Base-by-base conservation (phyloP, 2,113 vertebrate species). In the Pseudonaja textilis region DNA sequence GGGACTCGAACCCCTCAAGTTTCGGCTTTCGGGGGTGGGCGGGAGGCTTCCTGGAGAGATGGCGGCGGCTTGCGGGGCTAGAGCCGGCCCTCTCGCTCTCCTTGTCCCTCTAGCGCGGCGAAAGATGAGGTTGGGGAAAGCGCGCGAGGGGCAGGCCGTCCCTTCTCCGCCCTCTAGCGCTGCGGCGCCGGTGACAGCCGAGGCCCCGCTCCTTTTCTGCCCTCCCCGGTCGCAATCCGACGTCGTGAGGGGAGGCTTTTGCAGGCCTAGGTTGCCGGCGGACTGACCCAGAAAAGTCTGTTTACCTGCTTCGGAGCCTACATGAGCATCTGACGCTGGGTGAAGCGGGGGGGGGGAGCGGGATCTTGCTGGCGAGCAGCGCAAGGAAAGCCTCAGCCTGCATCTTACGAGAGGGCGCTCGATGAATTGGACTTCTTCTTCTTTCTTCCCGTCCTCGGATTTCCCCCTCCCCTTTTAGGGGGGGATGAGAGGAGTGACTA, bases 101-200 rank as follows among this genome's bases (percentile, higher is more conserved):
- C 5, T 7, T 42, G 0, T 6, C 2, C 18, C 34, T 4, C 23
- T 1, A 8, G 10, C 11, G 50, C 3, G 39, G 22, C 4, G 57
- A 20, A 22, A 11, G 87, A 42, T 4, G 56, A 34, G 52, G 16
- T n/a, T 61, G 23, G 6, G 52, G 52, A 55, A 89, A 81, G 87
- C 50, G 91, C 61, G 59, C 47, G 89, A 88, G 52, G 12, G n/a
- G 59, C 81, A 23, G 34, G 25, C 29, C 39, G 23, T 10, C 22
- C 74, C n/a, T 92, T 81, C 64, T 22, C 74, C 92, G 57, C 89
- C 92, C 57, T 86, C 81, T 55, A 11, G 81, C 57, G 57, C 14
- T 22, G 85, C 85, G 25, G 81, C 47, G n/a, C 29, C 47, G 14
- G 57, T 47, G 89, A 25, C 85, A 88, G n/a, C 34, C 34, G 16